Evolutionary conservation across 2,113 vertebrate species (phyloP), one percentile per base, ranked within the genome.

Genomic region (Atractosteus spatula): DNA sequence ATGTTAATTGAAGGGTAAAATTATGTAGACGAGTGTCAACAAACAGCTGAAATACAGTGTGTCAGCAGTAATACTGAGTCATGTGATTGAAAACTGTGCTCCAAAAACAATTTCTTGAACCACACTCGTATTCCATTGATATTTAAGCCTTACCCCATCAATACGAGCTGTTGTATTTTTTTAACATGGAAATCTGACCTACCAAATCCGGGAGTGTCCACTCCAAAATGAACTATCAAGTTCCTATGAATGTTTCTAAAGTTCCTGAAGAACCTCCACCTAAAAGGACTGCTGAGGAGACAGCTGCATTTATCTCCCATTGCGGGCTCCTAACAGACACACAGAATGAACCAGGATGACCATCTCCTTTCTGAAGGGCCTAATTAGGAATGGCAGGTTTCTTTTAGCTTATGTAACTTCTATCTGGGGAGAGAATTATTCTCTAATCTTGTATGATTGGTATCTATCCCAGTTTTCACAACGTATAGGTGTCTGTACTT

Each of bases 351-450:
- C 44, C 16, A 17, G 42, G 47, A 68, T 14, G 12, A 42, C 55
- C 68, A 41, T 13, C 41, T 59, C 41, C 61, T 55, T 55, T 62
- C 65, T 56, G 43, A 73, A 66, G 42, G 44, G 14, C 41, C 13
- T 73, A 73, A 67, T n/a, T 41, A 55, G 51, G 43, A 11, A 16
- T 73, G 71, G 68, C 71, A 73, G 65, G 3, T 7, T 59, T 57
- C 41, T 14, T 70, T 57, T 43, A 16, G 41, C 63, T 73, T 14
- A 29, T 42, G 55, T 13, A 66, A 16, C 3, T 10, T 59, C 41
- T 5, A 56, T 64, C 10, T 56, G 55, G 3, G 63, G 13, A 5
- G 14, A 43, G 63, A 66, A 29, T 59, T 55, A 66, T 67, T 29
- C 29, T 29, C 29, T 29, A 29, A 29, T 29, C 29, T 29, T 29